Evolutionary conservation across 2,888 invertebrate genomes (phyloP).

Genomic region (Melanostoma scalare): DNA sequence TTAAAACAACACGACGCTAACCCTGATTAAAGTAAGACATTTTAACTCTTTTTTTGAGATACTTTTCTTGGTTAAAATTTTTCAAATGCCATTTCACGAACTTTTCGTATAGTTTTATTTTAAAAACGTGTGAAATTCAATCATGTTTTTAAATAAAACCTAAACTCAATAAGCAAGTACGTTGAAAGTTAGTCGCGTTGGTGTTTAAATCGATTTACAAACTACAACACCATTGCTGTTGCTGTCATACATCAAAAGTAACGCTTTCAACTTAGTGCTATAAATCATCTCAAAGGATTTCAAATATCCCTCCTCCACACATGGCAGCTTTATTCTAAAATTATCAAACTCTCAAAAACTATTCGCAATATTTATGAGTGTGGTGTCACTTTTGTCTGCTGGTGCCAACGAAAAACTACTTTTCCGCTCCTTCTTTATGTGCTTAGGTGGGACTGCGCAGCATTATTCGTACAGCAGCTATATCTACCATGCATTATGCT

Average conservation of each 20-base stretch:
- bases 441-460: conserved; percentile 36
- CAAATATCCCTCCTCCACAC: conserved; percentile 38
- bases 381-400: conserved; percentile 42
- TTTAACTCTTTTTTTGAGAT: too few species aligned
- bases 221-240: background rate
- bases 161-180: too few species aligned
- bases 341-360: conserved; percentile 58
- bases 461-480: conserved; percentile 1
- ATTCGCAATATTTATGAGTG: conserved; percentile 54
- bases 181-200: too few species aligned
- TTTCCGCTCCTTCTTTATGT: conserved; percentile 37
- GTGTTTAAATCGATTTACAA: conserved; percentile 3
- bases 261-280: conserved; percentile 32
- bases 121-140: too few species aligned
- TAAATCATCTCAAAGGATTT: conserved; percentile 49
- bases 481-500: conserved; percentile 4
- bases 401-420: conserved; percentile 51
- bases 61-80: too few species aligned
- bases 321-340: conserved; percentile 43
- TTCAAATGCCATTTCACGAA: too few species aligned
- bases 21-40: too few species aligned
- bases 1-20: too few species aligned
- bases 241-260: conserved; percentile 21
- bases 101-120: too few species aligned
- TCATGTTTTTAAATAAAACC: too few species aligned